Conservation (phyloP, 2,888 invertebrate species). For the Drosophila subquinaria region DNA sequence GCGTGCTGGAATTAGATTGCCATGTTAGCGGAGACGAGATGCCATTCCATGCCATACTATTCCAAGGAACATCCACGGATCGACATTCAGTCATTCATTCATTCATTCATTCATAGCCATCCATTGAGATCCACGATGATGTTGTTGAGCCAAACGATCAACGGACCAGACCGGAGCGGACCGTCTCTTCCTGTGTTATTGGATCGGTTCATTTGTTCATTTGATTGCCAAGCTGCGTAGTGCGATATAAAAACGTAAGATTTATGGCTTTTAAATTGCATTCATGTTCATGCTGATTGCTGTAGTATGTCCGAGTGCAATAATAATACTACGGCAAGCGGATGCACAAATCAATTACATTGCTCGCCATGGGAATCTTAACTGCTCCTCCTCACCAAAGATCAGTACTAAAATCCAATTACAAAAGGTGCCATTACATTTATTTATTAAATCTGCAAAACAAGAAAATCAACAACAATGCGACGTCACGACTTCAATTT, state of each 20-base stretch:
- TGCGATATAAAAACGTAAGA: constrained; percentile 61
- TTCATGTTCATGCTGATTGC: constrained; percentile 62
- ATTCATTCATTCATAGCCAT: constrained; percentile 26
- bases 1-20: constrained; percentile 70
- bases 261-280: constrained; percentile 76
- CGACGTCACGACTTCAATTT: constrained; percentile 46
- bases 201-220: constrained; percentile 50
- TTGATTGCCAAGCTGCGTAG: constrained; percentile 60
- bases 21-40: constrained; percentile 24
- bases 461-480: constrained; percentile 10
- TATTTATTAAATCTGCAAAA: constrained; percentile 45
- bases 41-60: constrained; percentile 13
- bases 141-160: constrained; percentile 38
- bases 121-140: constrained; percentile 33
- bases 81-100: neutral
- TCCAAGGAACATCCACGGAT: constrained; percentile 1
- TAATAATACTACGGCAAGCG: constrained; percentile 43
- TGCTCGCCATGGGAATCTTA: constrained; percentile 42
- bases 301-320: constrained; percentile 18
- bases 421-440: constrained; percentile 49
- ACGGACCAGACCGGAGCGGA: constrained; percentile 28
- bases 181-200: constrained; percentile 50
- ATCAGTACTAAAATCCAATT: constrained; percentile 47
- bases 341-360: constrained; percentile 67
- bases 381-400: constrained; percentile 32